Evolutionary conservation across 2,113 vertebrate genomes (phyloP).

Genomic region (Ciconia boyciana): DNA sequence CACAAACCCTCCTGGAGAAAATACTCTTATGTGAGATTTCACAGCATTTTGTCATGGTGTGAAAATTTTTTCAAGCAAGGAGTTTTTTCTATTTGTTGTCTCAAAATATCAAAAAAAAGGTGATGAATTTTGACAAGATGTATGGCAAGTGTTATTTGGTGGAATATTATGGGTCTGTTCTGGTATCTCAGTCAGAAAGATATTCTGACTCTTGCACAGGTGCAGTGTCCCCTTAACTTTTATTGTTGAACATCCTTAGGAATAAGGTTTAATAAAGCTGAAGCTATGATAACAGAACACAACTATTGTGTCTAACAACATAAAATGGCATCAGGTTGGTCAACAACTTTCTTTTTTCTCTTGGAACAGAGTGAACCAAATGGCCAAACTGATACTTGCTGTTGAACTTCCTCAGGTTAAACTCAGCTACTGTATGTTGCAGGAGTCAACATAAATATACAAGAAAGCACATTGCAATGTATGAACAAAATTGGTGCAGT

Average conservation of each 20-base stretch:
- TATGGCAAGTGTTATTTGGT: not conserved
- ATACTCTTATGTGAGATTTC: not conserved
- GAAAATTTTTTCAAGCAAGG: not conserved
- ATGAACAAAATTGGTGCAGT: not conserved
- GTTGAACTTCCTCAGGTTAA: not conserved
- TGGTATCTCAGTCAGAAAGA: not conserved
- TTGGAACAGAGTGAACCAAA: not conserved
- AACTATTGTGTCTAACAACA: not conserved
- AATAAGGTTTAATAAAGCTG: not conserved
- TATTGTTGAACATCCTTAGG: not conserved
- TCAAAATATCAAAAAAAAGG: not conserved
- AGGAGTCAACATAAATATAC: not conserved
- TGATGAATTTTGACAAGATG: not conserved
- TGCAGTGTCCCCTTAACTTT: not conserved
- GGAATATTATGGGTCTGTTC: not conserved
- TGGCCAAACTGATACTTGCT: not conserved
- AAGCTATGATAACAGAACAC: not conserved
- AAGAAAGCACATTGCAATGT: not conserved
- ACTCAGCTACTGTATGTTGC: not conserved
- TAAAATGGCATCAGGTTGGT: not conserved
- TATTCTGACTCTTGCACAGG: not conserved
- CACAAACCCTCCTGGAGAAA: not conserved
- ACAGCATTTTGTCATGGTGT: not conserved
- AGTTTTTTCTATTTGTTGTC: not conserved
- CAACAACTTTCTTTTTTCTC: not conserved